Percentiles rank a stretch among this genome's conserved stretches.
phyloP scores from a whole-genome alignment of 23 tunicate species.

The Halocynthia aurantium region DNA sequence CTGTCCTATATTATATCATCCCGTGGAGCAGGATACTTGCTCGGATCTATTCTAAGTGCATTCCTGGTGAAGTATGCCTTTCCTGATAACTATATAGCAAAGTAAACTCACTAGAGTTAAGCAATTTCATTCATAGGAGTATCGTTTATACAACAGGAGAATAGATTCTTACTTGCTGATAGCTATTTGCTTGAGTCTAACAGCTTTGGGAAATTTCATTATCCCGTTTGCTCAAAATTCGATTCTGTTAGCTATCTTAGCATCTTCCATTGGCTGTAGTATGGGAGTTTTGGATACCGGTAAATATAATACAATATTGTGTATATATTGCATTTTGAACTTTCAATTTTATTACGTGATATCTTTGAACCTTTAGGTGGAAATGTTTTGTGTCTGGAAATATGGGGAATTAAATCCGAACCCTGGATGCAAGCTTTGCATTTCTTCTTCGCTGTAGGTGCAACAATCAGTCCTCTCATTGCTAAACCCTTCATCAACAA shows the following conservation, averaged over 20 bases:
- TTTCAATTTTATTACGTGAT: too few species aligned
- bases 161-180: slow-evolving; percentile 35
- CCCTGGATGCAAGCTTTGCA: slow-evolving; percentile 73
- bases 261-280: slow-evolving; percentile 40
- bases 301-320: neutral
- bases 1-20: slow-evolving; percentile 54
- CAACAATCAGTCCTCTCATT: slow-evolving; percentile 50
- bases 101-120: too few species aligned
- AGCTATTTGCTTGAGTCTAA: slow-evolving; percentile 27
- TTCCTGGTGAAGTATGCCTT: slow-evolving; percentile 22
- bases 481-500: slow-evolving; percentile 75
- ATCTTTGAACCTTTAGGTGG: slow-evolving; percentile 44
- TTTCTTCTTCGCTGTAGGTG: slow-evolving; percentile 77
- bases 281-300: slow-evolving; percentile 84
- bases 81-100: too few species aligned
- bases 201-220: slow-evolving; percentile 30
- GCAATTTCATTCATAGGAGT: too few species aligned
- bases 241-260: slow-evolving; percentile 23
- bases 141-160: neutral
- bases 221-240: slow-evolving; percentile 28
- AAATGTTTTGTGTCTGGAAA: slow-evolving; percentile 67
- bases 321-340: too few species aligned
- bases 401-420: slow-evolving; percentile 74
- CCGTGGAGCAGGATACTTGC: slow-evolving; percentile 55
- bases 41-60: slow-evolving; percentile 70